Base-by-base conservation (phyloP, 2,797 vertebrate species). In the Brachymystax lenok region DNA sequence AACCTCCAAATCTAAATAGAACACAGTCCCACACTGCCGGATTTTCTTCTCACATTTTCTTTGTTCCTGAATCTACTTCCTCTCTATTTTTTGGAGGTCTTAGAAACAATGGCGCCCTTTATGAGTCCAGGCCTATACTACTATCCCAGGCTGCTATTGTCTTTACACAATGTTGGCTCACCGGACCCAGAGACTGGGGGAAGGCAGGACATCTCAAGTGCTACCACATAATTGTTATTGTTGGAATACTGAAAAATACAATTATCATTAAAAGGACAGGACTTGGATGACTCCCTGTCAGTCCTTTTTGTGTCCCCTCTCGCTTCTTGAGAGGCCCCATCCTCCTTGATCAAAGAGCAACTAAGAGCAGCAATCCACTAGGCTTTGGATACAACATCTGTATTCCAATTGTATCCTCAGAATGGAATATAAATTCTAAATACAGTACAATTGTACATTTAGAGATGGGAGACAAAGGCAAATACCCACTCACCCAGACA, bases 1-100 rank as follows among this genome's bases (percentile, higher is more conserved):
- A 93, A 92, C 91, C 89, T 92, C 92, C 90, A 91, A 94, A 93
- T 93, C 90, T 87, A 93, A 93, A 94, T 90, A 93, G 85, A 91
- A 87, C 90, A 80, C 51, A 82, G 85, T 90, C 86, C 86, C 85
- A 90, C 88, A 89, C 87, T 90, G 89, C 88, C 81, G 82, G 87
- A 81, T 90, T 93, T 92, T 89, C 86, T 86, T 90, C 90, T 87
- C 74, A 74, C 80, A 78, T 82, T 84, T 84, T 68, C 19, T 74
- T 40, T 27, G 51, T 75, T 35, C 82, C 86, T 82, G 79, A 91
- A 87, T 92, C 87, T 88, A 91, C 90, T 93, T 93, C 92, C 91
- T 91, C 83, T 89, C 77, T 80, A 81, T 83, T 87, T 91, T 88
- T 88, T 84, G 81, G 81, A 79, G 27, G 87, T 85, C 88, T 75